phyloP scores from a whole-genome alignment of 2,113 vertebrate species.

The Lasiurus borealis region DNA sequence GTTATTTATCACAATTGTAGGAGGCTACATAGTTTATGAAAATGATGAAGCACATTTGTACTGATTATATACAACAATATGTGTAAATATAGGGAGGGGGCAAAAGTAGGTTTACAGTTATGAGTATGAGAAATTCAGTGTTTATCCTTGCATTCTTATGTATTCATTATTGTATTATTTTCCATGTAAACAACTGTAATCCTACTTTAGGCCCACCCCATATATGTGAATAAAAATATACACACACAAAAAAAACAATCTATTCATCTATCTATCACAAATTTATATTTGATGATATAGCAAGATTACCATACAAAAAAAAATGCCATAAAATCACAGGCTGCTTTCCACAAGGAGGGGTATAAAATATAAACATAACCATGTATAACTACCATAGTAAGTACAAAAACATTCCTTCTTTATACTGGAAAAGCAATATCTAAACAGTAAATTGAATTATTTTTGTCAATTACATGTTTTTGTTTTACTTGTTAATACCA shows the following conservation, averaged over 20 bases:
- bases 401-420: not conserved
- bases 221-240: not conserved
- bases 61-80: not conserved
- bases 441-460: slow-evolving; percentile 1
- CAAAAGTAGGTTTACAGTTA: not conserved
- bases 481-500: slow-evolving; percentile 2
- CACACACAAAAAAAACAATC: not conserved
- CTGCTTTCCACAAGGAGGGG: not conserved
- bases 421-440: not conserved
- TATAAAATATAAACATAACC: not conserved
- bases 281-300: not conserved
- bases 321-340: not conserved
- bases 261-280: not conserved
- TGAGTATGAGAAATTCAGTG: not conserved
- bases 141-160: not conserved
- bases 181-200: not conserved
- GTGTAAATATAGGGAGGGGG: not conserved
- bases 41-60: not conserved
- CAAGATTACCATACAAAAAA: not conserved
- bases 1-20: not conserved
- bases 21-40: not conserved
- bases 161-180: not conserved
- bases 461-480: not conserved
- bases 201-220: not conserved
- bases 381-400: not conserved